Evolutionary conservation across 2,797 vertebrate genomes (phyloP).

Genomic region (Lycodopsis pacificus): DNA sequence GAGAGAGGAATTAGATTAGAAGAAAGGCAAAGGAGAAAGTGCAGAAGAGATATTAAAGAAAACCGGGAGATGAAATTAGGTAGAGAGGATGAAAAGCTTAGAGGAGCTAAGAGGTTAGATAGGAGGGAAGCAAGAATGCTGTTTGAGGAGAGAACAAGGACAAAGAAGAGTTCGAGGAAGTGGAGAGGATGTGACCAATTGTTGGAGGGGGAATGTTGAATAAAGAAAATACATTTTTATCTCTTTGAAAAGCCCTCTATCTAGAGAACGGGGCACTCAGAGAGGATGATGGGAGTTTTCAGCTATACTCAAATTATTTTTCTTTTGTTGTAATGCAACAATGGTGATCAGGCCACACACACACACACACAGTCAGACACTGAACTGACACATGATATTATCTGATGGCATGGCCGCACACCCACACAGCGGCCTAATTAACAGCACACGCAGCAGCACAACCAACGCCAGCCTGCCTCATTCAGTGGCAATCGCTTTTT

Average conservation of each 20-base stretch:
- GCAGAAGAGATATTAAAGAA: not conserved
- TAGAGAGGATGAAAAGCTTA: conserved; percentile 31
- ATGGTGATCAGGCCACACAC: conserved; percentile 15
- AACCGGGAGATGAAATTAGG: conserved; percentile 19
- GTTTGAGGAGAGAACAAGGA: not conserved
- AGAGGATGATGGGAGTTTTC: conserved; percentile 41
- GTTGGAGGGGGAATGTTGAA: not conserved
- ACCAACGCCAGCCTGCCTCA: conserved; percentile 16
- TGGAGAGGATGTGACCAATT: not conserved
- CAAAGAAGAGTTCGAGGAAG: not conserved
- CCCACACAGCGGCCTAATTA: conserved; percentile 62
- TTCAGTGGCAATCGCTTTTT: conserved; percentile 29
- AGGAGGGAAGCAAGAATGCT: not conserved
- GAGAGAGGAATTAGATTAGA: conserved; percentile 33
- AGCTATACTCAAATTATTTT: conserved; percentile 1
- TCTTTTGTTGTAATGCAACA: conserved; percentile 24
- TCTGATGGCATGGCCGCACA: conserved; percentile 41
- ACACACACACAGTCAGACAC: conserved; percentile 15
- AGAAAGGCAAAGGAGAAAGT: not conserved
- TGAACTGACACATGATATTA: conserved; percentile 59
- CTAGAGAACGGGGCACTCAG: not conserved
- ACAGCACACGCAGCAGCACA: conserved; percentile 20
- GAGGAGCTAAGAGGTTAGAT: conserved; percentile 23
- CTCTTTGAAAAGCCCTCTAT: conserved; percentile 29
- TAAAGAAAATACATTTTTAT: conserved; percentile 31